Evolutionary conservation across 1,140 invertebrate genomes (phyloP).

Genomic region (Drosophila murphyi): DNA sequence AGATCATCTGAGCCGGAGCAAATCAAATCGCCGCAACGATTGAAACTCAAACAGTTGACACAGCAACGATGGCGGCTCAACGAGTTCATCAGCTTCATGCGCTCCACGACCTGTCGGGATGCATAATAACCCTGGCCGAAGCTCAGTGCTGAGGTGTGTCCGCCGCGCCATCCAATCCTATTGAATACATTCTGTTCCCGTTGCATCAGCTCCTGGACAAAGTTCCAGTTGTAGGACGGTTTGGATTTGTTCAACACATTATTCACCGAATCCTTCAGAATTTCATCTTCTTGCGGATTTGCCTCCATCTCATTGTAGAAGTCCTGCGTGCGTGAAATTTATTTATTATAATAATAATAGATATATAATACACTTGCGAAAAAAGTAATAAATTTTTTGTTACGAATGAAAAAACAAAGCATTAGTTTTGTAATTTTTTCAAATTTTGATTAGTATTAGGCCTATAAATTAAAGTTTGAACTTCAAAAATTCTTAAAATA

Average conservation of each 20-base stretch:
- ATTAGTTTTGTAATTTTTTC: no score
- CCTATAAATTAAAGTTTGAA: no score
- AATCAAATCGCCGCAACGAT: slow-evolving; percentile 87
- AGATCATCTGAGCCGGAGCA: slow-evolving; percentile 95
- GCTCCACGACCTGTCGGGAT: slow-evolving; percentile 92
- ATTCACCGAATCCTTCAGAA: slow-evolving; percentile 37
- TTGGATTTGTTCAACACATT: slow-evolving; percentile 64
- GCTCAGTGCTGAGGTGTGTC: slow-evolving; percentile 50
- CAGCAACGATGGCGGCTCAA: slow-evolving; percentile 94
- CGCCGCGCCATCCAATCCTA: slow-evolving; percentile 59
- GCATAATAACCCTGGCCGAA: slow-evolving; percentile 89
- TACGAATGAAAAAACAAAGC: no score
- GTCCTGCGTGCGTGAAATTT: slow-evolving; percentile 6
- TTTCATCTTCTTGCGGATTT: slow-evolving; percentile 29
- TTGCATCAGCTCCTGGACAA: slow-evolving; percentile 57
- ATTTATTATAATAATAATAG: no score
- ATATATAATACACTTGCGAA: no score
- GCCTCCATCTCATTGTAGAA: slow-evolving; percentile 15
- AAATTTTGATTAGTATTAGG: no score
- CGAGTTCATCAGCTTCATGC: slow-evolving; percentile 91
- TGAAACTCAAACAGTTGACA: slow-evolving; percentile 97
- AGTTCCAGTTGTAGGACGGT: slow-evolving; percentile 63
- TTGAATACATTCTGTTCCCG: slow-evolving; percentile 71
- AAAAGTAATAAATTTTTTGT: no score
- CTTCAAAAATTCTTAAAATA: no score